Conservation (phyloP, 1,140 invertebrate species). For the Dreissena polymorpha region DNA sequence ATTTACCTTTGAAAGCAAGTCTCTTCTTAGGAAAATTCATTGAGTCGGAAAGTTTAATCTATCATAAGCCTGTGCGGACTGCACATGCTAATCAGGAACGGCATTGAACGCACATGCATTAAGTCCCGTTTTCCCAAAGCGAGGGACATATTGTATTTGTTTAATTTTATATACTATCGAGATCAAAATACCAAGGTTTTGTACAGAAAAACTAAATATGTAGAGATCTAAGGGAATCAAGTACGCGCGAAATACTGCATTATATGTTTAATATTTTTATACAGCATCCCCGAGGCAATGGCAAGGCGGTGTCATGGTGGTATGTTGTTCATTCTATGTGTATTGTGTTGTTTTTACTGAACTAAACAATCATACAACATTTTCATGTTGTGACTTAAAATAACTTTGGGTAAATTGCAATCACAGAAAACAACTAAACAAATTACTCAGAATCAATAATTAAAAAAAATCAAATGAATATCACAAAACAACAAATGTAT, state of each 20-base stretch:
- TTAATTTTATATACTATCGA: background rate
- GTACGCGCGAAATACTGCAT: background rate
- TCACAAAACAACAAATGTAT: background rate
- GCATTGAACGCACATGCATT: no score
- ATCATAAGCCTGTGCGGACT: no score
- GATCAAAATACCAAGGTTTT: background rate
- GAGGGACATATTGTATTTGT: background rate
- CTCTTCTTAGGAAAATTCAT: no score
- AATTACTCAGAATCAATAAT: background rate
- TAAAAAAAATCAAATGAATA: background rate
- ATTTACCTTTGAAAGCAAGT: no score
- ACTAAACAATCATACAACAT: no score
- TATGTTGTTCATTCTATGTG: conserved; percentile 1
- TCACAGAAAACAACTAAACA: background rate
- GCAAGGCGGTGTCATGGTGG: conserved; percentile 24
- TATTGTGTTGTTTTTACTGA: background rate
- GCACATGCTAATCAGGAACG: no score
- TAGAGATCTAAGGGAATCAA: no score
- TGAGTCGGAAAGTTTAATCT: no score
- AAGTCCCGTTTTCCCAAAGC: no score
- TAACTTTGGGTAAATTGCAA: background rate
- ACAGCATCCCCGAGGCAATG: conserved; percentile 44
- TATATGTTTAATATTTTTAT: background rate
- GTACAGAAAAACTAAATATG: background rate
- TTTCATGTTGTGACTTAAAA: no score